Percentiles rank a stretch among this genome's conserved stretches.
phyloP scores from a whole-genome alignment of 2,888 invertebrate species.

The Amphipoea oculea region DNA sequence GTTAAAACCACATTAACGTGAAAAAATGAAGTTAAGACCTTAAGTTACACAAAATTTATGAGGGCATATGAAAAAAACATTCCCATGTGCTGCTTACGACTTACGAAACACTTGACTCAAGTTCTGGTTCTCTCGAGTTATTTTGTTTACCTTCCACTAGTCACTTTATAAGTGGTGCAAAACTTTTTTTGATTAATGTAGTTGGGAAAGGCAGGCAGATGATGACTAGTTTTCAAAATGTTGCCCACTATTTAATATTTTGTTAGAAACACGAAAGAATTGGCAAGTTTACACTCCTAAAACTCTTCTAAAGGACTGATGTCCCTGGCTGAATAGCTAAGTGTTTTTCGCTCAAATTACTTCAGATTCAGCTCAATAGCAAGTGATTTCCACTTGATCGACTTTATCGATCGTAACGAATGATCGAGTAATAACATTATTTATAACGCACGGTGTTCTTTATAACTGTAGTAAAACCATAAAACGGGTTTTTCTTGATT shows the following conservation, averaged over 20 bases:
- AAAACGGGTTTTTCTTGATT: constrained; percentile 19
- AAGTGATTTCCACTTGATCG: constrained; percentile 30
- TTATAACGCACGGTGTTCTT: constrained; percentile 10
- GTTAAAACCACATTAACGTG: no score
- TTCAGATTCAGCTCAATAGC: not conserved
- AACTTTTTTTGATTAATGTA: no score
- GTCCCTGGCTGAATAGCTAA: not conserved
- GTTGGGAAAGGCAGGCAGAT: not conserved
- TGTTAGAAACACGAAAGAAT: not conserved
- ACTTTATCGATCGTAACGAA: constrained; percentile 22
- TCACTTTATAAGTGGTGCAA: no score
- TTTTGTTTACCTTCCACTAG: no score
- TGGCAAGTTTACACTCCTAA: not conserved
- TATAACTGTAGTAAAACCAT: constrained; percentile 23
- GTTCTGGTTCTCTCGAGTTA: no score
- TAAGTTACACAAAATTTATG: no score
- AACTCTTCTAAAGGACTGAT: not conserved
- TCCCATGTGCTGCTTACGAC: no score
- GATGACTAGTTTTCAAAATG: not conserved
- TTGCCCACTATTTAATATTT: not conserved
- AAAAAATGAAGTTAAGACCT: no score
- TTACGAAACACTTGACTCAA: no score
- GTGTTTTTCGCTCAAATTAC: not conserved
- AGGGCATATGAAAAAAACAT: no score
- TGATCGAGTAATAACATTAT: constrained; percentile 14